Percentiles rank a stretch among this genome's conserved stretches.
Conservation (phyloP, 2,113 vertebrate genomes). For the Notarius quadriscutis region DNA sequence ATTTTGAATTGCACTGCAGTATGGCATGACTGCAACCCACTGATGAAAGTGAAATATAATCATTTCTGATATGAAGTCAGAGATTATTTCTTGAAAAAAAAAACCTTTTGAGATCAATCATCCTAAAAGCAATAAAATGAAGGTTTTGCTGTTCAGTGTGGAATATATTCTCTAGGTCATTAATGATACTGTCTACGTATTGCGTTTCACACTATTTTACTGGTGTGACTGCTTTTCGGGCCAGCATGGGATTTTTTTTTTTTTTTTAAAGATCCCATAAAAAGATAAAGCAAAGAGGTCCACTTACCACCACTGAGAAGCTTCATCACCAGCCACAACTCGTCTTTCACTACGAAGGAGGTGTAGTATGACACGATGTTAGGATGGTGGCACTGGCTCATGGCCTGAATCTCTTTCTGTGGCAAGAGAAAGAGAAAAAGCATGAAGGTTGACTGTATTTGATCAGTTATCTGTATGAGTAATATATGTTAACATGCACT, state of each 20-base stretch:
- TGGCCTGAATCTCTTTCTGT: slow-evolving; percentile 87
- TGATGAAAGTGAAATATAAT: background rate
- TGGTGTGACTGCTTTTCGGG: background rate
- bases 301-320: slow-evolving; percentile 89
- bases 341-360: slow-evolving; percentile 96
- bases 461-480: background rate
- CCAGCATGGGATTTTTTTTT: background rate
- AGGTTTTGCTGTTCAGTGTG: background rate
- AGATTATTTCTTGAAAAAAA: background rate
- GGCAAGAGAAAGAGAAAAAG: slow-evolving; percentile 40
- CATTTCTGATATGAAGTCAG: background rate
- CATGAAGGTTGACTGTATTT: background rate
- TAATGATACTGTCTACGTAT: background rate
- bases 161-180: background rate
- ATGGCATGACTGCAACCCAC: background rate
- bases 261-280: no score
- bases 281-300: background rate
- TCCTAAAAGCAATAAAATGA: background rate
- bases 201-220: background rate
- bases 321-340: slow-evolving; percentile 98
- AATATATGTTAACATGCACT: background rate
- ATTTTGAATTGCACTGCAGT: background rate
- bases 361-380: slow-evolving; percentile 98
- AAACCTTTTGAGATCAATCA: background rate
- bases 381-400: slow-evolving; percentile 98